A percentile compares a stretch with the other conserved stretches of the same genome.
Conservation (phyloP, 1,140 invertebrate species). For the Cephus cinctus region DNA sequence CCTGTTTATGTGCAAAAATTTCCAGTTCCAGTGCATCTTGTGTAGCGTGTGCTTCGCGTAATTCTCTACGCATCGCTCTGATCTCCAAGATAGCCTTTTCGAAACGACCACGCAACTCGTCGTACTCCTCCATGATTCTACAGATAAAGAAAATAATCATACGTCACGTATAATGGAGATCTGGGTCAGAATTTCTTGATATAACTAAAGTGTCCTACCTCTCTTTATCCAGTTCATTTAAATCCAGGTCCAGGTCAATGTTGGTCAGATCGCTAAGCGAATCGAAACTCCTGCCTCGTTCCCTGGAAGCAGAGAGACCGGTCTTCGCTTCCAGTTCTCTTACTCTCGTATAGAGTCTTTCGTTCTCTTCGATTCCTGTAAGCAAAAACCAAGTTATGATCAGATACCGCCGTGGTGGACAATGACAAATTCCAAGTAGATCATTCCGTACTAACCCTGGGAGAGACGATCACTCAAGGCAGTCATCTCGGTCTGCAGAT, state of each 20-base stretch:
- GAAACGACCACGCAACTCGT: slow-evolving; percentile 72
- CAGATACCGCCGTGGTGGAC: background rate
- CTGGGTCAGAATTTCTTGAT: background rate
- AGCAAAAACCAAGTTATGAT: background rate
- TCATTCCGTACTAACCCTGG: slow-evolving; percentile 29
- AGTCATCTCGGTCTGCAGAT: slow-evolving; percentile 40
- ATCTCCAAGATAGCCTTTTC: slow-evolving; percentile 83
- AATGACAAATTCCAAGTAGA: background rate
- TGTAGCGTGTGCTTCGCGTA: slow-evolving; percentile 76
- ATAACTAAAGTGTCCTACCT: slow-evolving; percentile 40
- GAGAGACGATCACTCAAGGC: slow-evolving; percentile 62
- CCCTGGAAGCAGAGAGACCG: slow-evolving; percentile 54
- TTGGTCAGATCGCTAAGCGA: slow-evolving; percentile 80
- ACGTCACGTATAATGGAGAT: background rate
- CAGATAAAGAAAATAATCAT: slow-evolving; percentile 12
- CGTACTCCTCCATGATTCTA: slow-evolving; percentile 76
- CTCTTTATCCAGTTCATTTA: slow-evolving; percentile 73
- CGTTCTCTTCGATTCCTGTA: slow-evolving; percentile 72
- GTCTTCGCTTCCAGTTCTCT: slow-evolving; percentile 68
- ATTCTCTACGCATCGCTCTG: slow-evolving; percentile 75
- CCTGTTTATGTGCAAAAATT: slow-evolving; percentile 71
- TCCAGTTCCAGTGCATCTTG: slow-evolving; percentile 78
- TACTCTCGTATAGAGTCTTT: slow-evolving; percentile 67
- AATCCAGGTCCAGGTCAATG: slow-evolving; percentile 72
- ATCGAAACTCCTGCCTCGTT: slow-evolving; percentile 68